Percentiles rank a stretch among this genome's conserved stretches.
Evolutionary conservation across 2,113 vertebrate species (phyloP).

Genomic region (Cichladusa arquata): DNA sequence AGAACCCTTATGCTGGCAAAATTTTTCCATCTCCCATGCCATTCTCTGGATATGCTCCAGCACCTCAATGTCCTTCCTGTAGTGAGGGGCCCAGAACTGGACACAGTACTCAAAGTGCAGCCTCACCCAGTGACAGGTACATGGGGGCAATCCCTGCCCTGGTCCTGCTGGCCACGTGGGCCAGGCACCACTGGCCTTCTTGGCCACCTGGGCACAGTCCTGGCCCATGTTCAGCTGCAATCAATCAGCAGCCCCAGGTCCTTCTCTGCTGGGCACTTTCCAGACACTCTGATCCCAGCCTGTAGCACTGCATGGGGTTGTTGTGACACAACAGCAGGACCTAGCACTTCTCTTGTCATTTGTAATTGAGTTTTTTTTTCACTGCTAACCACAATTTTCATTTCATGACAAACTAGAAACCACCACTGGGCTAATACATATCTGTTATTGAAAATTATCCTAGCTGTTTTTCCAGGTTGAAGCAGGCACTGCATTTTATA

Average conservation of each 20-base stretch:
- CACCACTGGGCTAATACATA: background rate
- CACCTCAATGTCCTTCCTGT: background rate
- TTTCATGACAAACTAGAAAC: background rate
- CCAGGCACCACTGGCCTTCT: background rate
- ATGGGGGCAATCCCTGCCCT: fast-evolving
- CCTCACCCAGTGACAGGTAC: fast-evolving
- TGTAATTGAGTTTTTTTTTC: background rate
- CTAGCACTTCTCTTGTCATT: background rate
- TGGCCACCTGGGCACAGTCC: background rate
- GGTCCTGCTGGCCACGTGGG: background rate
- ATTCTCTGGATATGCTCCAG: fast-evolving
- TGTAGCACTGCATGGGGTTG: background rate
- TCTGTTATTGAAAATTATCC: background rate
- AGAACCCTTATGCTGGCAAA: fast-evolving
- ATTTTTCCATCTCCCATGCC: background rate
- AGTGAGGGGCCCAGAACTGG: too few relatives aligned
- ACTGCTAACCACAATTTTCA: background rate
- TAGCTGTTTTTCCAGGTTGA: background rate
- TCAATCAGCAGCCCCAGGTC: background rate
- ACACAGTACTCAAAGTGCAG: fast-evolving
- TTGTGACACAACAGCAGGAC: background rate
- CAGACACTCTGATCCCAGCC: background rate
- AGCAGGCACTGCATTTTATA: background rate
- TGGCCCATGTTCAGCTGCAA: background rate
- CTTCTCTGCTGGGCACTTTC: background rate